Evolutionary conservation across 2,797 vertebrate genomes (phyloP).

Genomic region (Psittacula echo): DNA sequence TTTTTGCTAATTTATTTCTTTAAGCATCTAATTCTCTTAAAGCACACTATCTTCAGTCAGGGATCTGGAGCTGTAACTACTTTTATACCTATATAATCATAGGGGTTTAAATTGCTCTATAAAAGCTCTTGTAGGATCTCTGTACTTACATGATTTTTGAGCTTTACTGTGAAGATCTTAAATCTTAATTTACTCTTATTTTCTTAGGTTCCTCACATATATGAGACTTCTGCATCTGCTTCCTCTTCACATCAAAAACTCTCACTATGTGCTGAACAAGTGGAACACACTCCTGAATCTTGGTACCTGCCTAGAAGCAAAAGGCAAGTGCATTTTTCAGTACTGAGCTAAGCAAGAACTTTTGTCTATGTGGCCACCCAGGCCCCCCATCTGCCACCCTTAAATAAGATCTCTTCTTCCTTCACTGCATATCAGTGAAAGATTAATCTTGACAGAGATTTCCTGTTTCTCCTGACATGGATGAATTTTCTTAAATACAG

Average conservation of each 20-base stretch:
- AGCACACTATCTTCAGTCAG: not conserved
- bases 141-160: not conserved
- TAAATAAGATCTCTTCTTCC: not conserved
- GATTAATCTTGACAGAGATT: not conserved
- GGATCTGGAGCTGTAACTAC: not conserved
- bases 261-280: not conserved
- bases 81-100: not conserved
- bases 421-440: not conserved
- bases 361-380: not conserved
- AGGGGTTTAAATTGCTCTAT: not conserved
- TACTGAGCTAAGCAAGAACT: not conserved
- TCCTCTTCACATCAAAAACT: constrained; percentile 6
- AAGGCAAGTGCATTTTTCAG: constrained; percentile 57
- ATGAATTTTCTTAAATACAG: not conserved
- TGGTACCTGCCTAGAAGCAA: constrained; percentile 5
- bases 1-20: not conserved
- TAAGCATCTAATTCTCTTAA: not conserved
- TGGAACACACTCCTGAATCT: not conserved
- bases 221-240: not conserved
- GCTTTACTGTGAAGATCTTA: not conserved
- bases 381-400: not conserved
- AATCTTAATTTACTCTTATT: not conserved
- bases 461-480: not conserved
- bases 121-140: not conserved
- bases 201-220: constrained; percentile 50